Conservation (phyloP, 2,888 invertebrate species). For the Lymantria monacha region DNA sequence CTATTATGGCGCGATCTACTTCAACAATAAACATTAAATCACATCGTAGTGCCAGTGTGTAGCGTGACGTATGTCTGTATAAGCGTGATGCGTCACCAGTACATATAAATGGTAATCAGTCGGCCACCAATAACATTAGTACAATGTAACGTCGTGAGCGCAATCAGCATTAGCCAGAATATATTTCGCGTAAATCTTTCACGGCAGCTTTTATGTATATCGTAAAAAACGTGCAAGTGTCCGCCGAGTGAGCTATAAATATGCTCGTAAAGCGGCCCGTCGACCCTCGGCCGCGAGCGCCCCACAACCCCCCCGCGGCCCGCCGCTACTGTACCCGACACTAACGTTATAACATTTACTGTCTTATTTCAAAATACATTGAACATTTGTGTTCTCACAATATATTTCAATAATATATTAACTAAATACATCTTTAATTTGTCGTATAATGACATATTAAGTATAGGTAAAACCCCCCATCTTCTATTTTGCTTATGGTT, state of each 20-base stretch:
- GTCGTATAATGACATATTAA: too few relatives aligned
- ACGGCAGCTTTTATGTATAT: constrained; percentile 79
- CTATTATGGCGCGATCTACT: too few relatives aligned
- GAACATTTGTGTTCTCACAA: not conserved
- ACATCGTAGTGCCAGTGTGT: not conserved
- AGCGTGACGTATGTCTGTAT: not conserved
- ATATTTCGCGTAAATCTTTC: constrained; percentile 79
- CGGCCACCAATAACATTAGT: constrained; percentile 54
- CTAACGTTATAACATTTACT: constrained; percentile 10
- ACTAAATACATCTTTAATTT: too few relatives aligned
- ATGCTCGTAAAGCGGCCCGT: constrained; percentile 60
- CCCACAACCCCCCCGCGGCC: not conserved
- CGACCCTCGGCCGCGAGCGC: constrained; percentile 1
- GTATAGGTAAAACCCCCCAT: too few relatives aligned
- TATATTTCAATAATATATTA: too few relatives aligned
- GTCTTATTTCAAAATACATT: not conserved
- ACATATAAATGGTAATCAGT: constrained; percentile 23
- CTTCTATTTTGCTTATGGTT: too few relatives aligned
- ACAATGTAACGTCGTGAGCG: constrained; percentile 47
- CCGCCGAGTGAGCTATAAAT: constrained; percentile 72
- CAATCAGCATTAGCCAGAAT: constrained; percentile 79
- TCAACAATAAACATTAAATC: not conserved
- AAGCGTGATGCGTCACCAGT: constrained; percentile 22
- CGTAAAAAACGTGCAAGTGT: constrained; percentile 78
- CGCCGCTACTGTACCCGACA: not conserved